These are phyloP conservation scores for Drosophila barbarae DNA, from an alignment of 2,888 invertebrate genomes.

Conservation along the genomic window DNA sequence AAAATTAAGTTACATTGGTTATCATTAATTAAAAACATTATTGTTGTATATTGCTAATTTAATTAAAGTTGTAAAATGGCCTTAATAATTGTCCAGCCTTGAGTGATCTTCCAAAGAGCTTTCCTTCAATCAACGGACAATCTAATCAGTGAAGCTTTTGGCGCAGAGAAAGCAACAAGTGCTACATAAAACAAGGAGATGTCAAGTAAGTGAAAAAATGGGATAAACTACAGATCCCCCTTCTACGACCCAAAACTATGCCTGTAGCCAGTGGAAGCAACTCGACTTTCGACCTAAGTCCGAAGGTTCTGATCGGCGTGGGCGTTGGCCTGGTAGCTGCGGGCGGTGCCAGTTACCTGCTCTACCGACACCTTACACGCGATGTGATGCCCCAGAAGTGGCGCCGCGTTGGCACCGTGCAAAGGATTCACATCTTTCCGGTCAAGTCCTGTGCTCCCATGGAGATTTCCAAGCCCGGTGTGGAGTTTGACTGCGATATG, in stretches of 20 bases:
- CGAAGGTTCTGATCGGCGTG: slow-evolving; percentile 35
- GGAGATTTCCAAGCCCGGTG: slow-evolving; percentile 34
- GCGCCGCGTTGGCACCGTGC: slow-evolving; percentile 72
- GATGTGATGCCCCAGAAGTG: slow-evolving; percentile 76
- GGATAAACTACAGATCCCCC: not conserved
- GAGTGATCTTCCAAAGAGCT: slow-evolving; percentile 13
- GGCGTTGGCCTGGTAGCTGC: slow-evolving; percentile 52
- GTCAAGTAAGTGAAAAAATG: slow-evolving; percentile 25
- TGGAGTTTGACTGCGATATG: slow-evolving; percentile 67
- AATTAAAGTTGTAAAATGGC: not conserved
- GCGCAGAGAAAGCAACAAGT: slow-evolving; percentile 35
- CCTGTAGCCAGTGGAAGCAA: slow-evolving; percentile 5
- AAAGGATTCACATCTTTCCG: slow-evolving; percentile 72
- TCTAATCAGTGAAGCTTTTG: slow-evolving; percentile 38
- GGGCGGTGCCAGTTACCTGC: slow-evolving; percentile 63
- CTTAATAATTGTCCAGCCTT: slow-evolving; percentile 6
- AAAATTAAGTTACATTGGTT: not conserved
- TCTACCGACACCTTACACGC: slow-evolving; percentile 62
- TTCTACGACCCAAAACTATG: not conserved
- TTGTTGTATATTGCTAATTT: not conserved
- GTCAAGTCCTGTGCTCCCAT: slow-evolving; percentile 76
- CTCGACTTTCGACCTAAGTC: slow-evolving; percentile 19
- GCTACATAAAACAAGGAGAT: slow-evolving; percentile 10
- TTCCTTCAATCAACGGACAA: slow-evolving; percentile 16
- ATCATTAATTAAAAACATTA: not conserved